A percentile compares a stretch with the other conserved stretches of the same genome.
Evolutionary conservation across 2,113 vertebrate genomes (phyloP).

Genomic region (Prunella fulvescens): DNA sequence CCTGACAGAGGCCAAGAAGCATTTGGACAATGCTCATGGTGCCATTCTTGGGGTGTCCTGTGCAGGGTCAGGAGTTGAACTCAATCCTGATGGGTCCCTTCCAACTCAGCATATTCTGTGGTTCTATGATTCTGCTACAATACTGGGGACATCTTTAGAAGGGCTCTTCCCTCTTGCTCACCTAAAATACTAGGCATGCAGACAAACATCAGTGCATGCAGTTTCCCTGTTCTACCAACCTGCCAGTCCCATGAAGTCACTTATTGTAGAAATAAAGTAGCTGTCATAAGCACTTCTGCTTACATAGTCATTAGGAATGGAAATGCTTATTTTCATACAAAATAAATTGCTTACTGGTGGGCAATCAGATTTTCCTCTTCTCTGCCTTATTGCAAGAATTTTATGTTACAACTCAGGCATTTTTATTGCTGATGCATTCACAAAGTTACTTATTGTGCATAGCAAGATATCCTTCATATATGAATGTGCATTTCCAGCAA

Average conservation of each 20-base stretch:
- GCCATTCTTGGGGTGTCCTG: background rate
- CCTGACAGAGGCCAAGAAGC: background rate
- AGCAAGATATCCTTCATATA: background rate
- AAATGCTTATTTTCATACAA: background rate
- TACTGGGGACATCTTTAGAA: background rate
- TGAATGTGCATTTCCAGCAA: background rate
- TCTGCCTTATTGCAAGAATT: background rate
- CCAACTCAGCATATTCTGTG: background rate
- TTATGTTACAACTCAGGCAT: background rate
- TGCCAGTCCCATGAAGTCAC: background rate
- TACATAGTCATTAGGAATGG: background rate
- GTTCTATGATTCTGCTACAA: background rate
- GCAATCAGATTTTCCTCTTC: slow-evolving; percentile 8
- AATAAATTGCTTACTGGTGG: background rate
- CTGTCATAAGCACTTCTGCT: background rate
- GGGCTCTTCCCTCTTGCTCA: background rate
- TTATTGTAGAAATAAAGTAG: background rate
- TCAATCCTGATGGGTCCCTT: background rate
- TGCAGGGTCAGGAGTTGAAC: background rate
- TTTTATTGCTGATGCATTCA: slow-evolving; percentile 6
- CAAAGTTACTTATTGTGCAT: background rate
- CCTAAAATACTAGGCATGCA: background rate
- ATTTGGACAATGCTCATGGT: background rate
- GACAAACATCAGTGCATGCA: background rate
- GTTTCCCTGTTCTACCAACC: background rate